A percentile compares a stretch with the other conserved stretches of the same genome.
phyloP scores from a whole-genome alignment of 2,797 vertebrate genomes.

The Esox masquinongy region DNA sequence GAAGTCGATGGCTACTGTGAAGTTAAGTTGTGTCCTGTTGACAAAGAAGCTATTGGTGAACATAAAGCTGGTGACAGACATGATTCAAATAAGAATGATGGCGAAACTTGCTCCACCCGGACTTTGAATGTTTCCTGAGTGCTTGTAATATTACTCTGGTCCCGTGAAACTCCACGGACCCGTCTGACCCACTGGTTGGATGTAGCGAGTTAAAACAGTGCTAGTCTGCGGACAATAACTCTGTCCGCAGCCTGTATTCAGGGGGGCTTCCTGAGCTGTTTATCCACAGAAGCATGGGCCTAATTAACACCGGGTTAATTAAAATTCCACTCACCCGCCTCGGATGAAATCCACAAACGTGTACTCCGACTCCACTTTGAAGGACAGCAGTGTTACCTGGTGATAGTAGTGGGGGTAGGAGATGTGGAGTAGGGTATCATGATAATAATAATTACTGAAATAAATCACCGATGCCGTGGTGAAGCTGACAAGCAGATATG shows the following conservation, averaged over 20 bases:
- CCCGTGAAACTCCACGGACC: background rate
- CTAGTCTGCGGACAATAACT: background rate
- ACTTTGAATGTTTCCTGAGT: background rate
- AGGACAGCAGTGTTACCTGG: slow-evolving; percentile 95
- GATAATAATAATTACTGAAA: slow-evolving; percentile 13
- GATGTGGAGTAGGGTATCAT: slow-evolving; percentile 11
- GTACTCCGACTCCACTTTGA: slow-evolving; percentile 94
- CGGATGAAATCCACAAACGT: slow-evolving; percentile 98
- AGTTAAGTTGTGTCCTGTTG: slow-evolving; percentile 93
- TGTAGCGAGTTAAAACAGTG: background rate
- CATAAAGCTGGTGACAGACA: background rate
- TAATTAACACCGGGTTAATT: slow-evolving; percentile 37
- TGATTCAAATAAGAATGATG: background rate
- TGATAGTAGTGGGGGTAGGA: slow-evolving; percentile 4
- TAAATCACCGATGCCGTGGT: slow-evolving; percentile 9
- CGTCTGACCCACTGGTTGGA: background rate
- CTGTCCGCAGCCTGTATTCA: background rate
- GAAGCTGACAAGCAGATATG: slow-evolving; percentile 25
- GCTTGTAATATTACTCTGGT: background rate
- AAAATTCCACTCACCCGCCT: slow-evolving; percentile 88
- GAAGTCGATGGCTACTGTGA: slow-evolving; percentile 97
- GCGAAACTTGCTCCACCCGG: background rate
- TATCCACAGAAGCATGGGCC: background rate
- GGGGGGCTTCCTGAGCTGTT: background rate
- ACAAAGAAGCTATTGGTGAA: background rate